Evolutionary conservation across 2,888 invertebrate genomes (phyloP).

Genomic region (Cephus runcator): DNA sequence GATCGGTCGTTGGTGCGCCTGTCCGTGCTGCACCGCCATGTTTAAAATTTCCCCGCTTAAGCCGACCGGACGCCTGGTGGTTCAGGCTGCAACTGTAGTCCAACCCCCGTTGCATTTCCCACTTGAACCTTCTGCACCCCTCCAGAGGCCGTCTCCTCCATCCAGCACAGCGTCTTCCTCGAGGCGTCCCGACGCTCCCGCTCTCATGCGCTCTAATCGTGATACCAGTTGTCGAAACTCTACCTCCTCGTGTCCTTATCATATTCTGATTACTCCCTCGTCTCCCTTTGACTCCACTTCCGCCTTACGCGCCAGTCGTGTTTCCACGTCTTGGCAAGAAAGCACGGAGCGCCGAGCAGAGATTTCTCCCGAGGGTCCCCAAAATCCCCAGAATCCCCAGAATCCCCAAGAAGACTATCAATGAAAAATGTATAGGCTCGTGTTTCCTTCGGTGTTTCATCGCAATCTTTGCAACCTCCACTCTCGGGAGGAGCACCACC

Average conservation of each 20-base stretch:
- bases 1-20: constrained; percentile 59
- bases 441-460: neutral
- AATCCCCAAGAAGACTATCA: neutral
- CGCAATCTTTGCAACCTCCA: neutral
- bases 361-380: neutral
- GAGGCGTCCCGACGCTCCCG: neutral
- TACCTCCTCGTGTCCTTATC: neutral
- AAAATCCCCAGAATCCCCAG: neutral
- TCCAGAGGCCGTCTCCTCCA: neutral
- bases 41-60: constrained; percentile 58
- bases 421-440: neutral
- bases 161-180: neutral
- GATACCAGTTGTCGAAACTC: neutral
- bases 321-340: neutral
- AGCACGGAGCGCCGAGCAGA: neutral
- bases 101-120: constrained; percentile 8
- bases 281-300: neutral
- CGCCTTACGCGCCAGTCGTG: neutral
- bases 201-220: too few species aligned
- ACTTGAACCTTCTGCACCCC: neutral
- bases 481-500: neutral
- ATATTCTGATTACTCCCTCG: neutral
- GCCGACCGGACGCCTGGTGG: constrained; percentile 27
- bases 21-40: constrained; percentile 60
- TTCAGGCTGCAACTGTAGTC: constrained; percentile 37